Conservation (phyloP, 2,797 vertebrate genomes). For the Anguilla megastoma region DNA sequence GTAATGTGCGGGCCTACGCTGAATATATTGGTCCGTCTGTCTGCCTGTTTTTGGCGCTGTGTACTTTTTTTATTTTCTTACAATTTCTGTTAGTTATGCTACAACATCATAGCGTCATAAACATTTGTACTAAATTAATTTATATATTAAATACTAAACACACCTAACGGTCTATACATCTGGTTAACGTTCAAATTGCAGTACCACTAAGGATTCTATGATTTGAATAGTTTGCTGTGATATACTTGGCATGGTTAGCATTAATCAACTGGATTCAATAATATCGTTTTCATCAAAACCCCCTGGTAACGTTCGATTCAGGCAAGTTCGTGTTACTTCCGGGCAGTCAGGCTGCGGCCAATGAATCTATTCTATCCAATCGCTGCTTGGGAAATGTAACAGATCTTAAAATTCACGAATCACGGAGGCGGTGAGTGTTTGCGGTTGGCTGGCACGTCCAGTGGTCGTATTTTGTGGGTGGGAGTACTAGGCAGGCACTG, state of each 20-base stretch:
- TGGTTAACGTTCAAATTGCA: neutral
- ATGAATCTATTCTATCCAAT: constrained; percentile 21
- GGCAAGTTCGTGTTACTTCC: constrained; percentile 4
- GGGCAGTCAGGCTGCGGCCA: neutral
- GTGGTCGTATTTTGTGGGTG: neutral
- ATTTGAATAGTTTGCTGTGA: neutral
- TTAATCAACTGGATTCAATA: neutral
- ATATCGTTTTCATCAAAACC: neutral
- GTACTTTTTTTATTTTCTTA: constrained; percentile 16
- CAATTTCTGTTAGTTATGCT: constrained; percentile 38
- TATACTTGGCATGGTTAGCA: neutral
- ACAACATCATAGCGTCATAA: neutral
- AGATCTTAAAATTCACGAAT: constrained; percentile 18
- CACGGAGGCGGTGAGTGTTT: neutral
- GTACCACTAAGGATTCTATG: neutral
- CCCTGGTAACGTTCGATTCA: neutral
- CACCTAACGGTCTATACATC: neutral
- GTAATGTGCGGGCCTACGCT: constrained; percentile 50
- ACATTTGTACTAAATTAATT: neutral
- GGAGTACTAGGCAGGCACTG: neutral
- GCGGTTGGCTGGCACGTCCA: neutral
- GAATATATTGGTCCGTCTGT: constrained; percentile 40
- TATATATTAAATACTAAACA: neutral
- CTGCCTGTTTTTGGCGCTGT: constrained; percentile 49
- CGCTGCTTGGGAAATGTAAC: neutral